These are phyloP conservation scores for Antheraea mylitta DNA, from an alignment of 1,140 invertebrate genomes.

Conservation along the genomic window DNA sequence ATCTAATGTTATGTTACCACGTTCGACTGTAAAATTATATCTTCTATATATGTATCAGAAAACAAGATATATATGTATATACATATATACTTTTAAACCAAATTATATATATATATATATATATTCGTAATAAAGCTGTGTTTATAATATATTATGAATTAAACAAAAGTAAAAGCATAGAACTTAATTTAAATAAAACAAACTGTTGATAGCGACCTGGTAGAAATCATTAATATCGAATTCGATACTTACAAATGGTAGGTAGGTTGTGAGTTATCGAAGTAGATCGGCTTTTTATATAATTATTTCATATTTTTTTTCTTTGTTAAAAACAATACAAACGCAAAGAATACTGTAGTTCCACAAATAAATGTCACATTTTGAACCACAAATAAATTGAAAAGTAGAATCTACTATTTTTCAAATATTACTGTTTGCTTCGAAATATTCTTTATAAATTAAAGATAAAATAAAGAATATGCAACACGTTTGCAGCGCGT, in stretches of 20 bases:
- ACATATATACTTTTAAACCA: too few species aligned
- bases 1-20: not conserved
- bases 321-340: not conserved
- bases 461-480: constrained; percentile 2
- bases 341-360: too few species aligned
- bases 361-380: too few species aligned
- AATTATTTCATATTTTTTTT: not conserved
- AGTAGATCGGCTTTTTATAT: not conserved
- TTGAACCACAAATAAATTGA: not conserved
- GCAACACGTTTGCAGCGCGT: constrained; percentile 22
- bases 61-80: not conserved
- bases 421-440: not conserved
- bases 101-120: not conserved
- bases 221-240: not conserved
- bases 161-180: not conserved
- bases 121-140: not conserved
- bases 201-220: not conserved
- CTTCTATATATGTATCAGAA: not conserved
- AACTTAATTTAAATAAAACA: constrained; percentile 1
- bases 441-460: not conserved
- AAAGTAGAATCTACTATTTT: not conserved
- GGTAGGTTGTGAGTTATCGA: not conserved
- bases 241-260: not conserved
- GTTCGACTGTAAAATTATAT: not conserved
- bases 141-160: not conserved